Conservation (phyloP, 2,113 vertebrate genomes). For the Merops nubicus region DNA sequence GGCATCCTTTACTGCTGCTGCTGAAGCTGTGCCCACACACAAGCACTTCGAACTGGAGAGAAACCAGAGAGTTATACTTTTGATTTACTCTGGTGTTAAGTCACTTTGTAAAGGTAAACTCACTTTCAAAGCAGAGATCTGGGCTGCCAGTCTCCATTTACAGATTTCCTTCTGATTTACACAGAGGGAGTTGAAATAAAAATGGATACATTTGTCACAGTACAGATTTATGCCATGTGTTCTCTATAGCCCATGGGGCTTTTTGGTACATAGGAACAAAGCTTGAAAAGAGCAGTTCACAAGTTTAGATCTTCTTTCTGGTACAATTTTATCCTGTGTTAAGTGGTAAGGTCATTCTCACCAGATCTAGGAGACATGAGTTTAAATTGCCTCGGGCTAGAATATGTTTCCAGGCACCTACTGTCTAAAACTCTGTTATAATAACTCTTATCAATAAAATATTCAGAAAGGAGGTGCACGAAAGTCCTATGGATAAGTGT, state of each 20-base stretch:
- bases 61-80: not conserved
- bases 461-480: not conserved
- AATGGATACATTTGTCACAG: not conserved
- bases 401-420: not conserved
- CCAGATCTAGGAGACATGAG: not conserved
- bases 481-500: not conserved
- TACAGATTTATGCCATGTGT: not conserved
- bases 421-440: not conserved
- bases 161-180: not conserved
- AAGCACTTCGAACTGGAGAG: fast-evolving
- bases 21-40: not conserved
- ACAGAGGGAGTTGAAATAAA: not conserved
- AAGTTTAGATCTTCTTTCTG: not conserved
- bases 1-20: not conserved
- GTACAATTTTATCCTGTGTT: not conserved
- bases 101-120: not conserved
- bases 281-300: not conserved
- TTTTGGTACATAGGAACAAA: not conserved
- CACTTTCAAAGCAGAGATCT: not conserved
- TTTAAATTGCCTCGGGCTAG: not conserved
- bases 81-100: not conserved
- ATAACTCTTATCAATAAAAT: not conserved
- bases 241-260: not conserved
- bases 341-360: not conserved
- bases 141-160: not conserved